Base-by-base conservation (phyloP, 37 sponge, comb jelly and placozoan genomes). In the Crambe crambe region DNA sequence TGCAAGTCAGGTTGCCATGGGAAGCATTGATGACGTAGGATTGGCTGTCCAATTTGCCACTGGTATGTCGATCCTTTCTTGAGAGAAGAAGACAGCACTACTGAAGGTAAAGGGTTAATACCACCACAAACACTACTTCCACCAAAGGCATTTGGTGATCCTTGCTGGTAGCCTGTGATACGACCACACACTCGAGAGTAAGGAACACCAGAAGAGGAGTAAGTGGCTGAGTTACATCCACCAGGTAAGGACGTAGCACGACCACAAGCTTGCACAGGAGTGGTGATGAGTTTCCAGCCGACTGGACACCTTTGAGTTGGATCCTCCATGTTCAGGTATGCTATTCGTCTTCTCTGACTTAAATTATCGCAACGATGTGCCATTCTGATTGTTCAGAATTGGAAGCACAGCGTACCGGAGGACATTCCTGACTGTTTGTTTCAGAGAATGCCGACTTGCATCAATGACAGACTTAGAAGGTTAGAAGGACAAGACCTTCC, bases 131-230 rank as follows among this genome's bases (percentile, higher is more conserved):
- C 42, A 23, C 2, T 10, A 18, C 26, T 32, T 1, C 27, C 29
- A 51, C 56, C 63, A 43, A 82, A 82, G 12, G 83, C 83, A 73
- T 82, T 82, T 2, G 83, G 83, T 35, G 83, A 82, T 8, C 74
- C 44, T 12, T 40, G 59, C 37, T 82, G 83, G 51, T 73, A 82
- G 0, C 83, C 83, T 2, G 58, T 72, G 26, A 82, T 57, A 22
- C 66, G 63, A 17, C 83, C 83, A 58, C 83, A 82, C 23, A 82
- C 73, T 18, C 51, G 37, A 1, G 66, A 62, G 66, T 82, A 82
- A 2, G 73, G 2, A n/a, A 72, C 37, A n/a, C 74, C 74, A 59
- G 5, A 20, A 35, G 74, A 22, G 41, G 31, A 1, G 40, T 73
- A 73, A 26, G 58, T 35, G 25, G 54, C 35, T 12, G 83, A 73